phyloP scores from a whole-genome alignment of 1,140 invertebrate genomes.

The Calliopsis andreniformis region DNA sequence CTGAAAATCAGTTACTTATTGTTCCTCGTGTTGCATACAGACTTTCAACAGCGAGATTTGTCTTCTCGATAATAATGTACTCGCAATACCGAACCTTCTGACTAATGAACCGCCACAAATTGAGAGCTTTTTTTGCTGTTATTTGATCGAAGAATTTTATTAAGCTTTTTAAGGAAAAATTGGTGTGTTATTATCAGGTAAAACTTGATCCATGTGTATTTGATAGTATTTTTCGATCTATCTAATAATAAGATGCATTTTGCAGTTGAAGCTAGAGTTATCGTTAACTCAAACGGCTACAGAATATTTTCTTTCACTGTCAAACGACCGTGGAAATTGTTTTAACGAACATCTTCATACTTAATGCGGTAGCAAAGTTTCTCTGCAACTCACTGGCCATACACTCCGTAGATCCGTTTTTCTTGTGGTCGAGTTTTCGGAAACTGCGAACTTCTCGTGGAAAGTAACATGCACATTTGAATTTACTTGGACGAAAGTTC shows the following conservation, averaged over 20 bases:
- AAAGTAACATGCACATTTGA: neutral
- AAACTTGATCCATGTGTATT: too few species aligned
- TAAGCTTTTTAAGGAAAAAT: too few species aligned
- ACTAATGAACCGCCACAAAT: too few species aligned
- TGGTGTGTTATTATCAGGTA: too few species aligned
- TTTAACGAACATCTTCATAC: neutral
- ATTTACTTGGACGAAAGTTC: neutral
- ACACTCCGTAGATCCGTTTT: neutral
- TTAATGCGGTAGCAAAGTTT: neutral
- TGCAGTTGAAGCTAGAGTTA: too few species aligned
- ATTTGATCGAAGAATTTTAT: too few species aligned
- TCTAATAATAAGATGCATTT: too few species aligned
- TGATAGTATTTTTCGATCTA: neutral
- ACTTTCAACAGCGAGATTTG: neutral
- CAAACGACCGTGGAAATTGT: neutral
- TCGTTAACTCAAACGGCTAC: neutral
- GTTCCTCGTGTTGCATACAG: neutral
- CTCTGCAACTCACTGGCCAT: neutral
- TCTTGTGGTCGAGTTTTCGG: neutral
- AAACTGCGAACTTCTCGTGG: neutral
- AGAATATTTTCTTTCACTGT: too few species aligned
- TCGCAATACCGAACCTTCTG: neutral
- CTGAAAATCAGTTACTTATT: neutral
- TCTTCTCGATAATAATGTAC: neutral
- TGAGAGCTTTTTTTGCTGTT: too few species aligned